Evolutionary conservation across 2,888 invertebrate species (phyloP), one percentile per base, ranked within the genome.

Genomic region (Lysandra coridon): DNA sequence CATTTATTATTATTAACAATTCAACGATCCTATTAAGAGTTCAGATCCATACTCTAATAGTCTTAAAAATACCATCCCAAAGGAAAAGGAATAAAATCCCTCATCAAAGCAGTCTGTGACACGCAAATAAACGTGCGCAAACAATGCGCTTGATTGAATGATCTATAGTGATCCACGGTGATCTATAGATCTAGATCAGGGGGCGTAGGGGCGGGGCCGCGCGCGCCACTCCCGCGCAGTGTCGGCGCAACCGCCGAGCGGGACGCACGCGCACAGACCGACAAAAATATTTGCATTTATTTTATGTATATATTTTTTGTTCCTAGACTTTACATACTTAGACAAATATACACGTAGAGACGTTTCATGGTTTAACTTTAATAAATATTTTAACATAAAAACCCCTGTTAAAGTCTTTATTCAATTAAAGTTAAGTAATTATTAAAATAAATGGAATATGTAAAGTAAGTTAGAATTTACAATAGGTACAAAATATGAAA

Each of bases 141-240:
- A 76, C 76, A 76, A 76, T 76, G 76, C 30, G 23, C 53, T 33
- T 76, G 76, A 76, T 76, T 76, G 76, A 76, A 74, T 80, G 80
- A 82, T 81, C 79, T 62, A 80, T 69, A 78, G 79, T 79, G 84
- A 84, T 85, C 88, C 86, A 87, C 89, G 92, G 79, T 79, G 75
- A 80, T 82, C 79, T 79, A 79, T 74, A 79, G 88, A 89, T 91
- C 91, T 93, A 89, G 88, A 92, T 92, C 90, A 85, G 83, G 85
- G 87, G 94, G 92, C 91, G 93, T 91, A 85, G 84, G 84, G 85
- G 86, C 86, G 87, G 85, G 85, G 85, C 83, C 84, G 85, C 84
- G 86, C 85, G 87, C 83, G 86, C 88, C 87, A 89, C 90, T 89
- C 90, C 88, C 86, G 91, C 90, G 90, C 92, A 92, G 79, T 81